Percentiles rank a stretch among this genome's conserved stretches.
These are phyloP conservation scores for Stenopsyche tienmushanensis DNA, from an alignment of 1,140 invertebrate genomes.

Conservation along the genomic window DNA sequence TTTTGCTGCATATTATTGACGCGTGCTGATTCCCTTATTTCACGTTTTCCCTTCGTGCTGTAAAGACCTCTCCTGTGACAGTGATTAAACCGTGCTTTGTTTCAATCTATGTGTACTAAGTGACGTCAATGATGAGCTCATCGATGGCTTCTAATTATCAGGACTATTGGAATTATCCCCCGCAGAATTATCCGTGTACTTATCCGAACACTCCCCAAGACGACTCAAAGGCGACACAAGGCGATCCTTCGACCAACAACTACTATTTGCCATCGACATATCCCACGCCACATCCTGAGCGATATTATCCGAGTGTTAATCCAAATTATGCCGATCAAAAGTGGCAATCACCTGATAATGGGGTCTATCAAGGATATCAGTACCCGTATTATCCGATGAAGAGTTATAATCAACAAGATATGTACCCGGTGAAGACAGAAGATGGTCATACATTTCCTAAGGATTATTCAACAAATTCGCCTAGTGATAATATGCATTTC, in stretches of 20 bases:
- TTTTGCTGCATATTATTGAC: conserved; percentile 27
- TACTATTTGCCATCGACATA: conserved; percentile 1
- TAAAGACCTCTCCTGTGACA: conserved; percentile 15
- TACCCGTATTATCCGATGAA: not conserved
- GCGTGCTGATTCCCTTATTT: conserved; percentile 32
- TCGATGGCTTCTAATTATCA: conserved; percentile 19
- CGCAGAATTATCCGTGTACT: conserved; percentile 12
- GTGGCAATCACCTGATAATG: no score
- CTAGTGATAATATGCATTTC: conserved; percentile 9
- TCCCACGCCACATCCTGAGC: not conserved
- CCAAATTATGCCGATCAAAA: no score
- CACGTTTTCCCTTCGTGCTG: conserved; percentile 12
- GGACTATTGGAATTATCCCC: conserved; percentile 28
- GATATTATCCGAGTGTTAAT: not conserved
- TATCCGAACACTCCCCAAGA: no score
- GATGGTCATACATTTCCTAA: no score
- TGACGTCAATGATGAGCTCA: conserved; percentile 21
- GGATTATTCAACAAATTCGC: conserved; percentile 1
- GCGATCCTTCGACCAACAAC: no score
- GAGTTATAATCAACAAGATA: no score
- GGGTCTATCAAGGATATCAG: not conserved
- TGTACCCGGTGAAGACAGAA: no score
- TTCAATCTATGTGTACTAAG: conserved; percentile 6
- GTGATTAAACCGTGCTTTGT: conserved; percentile 14
- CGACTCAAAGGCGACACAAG: not conserved